Evolutionary conservation across 2,888 invertebrate species (phyloP), one percentile per base, ranked within the genome.

Genomic region (Eilema caniola): DNA sequence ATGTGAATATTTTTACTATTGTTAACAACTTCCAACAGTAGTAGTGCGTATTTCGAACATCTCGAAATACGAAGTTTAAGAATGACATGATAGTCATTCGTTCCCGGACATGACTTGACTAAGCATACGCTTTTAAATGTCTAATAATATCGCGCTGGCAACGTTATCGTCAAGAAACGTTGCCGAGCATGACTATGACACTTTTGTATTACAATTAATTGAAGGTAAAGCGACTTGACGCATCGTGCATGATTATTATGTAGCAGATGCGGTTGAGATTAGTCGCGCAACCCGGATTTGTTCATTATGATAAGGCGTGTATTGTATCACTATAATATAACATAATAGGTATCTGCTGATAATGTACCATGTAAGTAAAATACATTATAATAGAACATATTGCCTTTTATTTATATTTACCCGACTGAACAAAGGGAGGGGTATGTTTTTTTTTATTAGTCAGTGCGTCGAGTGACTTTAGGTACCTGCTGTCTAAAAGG

Each of bases 321-420:
- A 64, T 53, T 71, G 63, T 66, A 72, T 66, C 69, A 59, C 69
- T 66, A 53, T 72, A 59, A 41, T 72, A 62, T 66, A 47, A 56
- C 53, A 59, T 28, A n/a, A 62, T 67, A 67, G 59, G 53, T 64
- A 71, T 64, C 31, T 59, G 37, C 62, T 59, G 67, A 79, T 75
- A 84, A 80, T 85, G 84, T 87, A 87, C 81, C 74, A 74, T 78
- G 71, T 86, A 88, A 89, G 86, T 82, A 85, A 88, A 89, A 80
- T 88, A 88, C 88, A 89, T 85, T 79, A 88, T 85, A 84, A 88
- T 88, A 89, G 88, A 85, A 66, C 47, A 5, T 25, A 0, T 0
- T 28, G 67, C 63, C 66, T 77, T 87, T 85, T 82, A 71, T 75
- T 25, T 64, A 12, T 14, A 10, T 63, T 25, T 63, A 25, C 7